These are phyloP conservation scores for Zaprionus nigranus DNA, from an alignment of 1,140 invertebrate species.

Conservation along the genomic window DNA sequence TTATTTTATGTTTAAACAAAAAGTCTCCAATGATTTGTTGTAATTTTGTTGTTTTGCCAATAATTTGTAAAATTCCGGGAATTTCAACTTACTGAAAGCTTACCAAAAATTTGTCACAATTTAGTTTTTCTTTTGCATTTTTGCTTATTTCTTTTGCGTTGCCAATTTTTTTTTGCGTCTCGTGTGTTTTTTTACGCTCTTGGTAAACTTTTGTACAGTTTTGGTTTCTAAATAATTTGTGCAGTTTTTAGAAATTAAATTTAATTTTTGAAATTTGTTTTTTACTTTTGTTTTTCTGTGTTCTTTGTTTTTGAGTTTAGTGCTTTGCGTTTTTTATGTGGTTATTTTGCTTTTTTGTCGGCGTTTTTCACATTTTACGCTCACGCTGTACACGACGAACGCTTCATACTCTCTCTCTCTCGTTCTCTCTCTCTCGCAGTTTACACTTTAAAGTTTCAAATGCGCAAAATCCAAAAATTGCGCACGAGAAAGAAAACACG, in stretches of 20 bases:
- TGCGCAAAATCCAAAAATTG: slow-evolving; percentile 74
- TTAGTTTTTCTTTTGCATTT: not conserved
- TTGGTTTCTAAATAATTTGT: slow-evolving; percentile 21
- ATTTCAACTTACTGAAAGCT: slow-evolving; percentile 24
- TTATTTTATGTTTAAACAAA: slow-evolving; percentile 10
- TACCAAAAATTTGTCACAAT: slow-evolving; percentile 27
- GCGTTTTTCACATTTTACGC: slow-evolving; percentile 63
- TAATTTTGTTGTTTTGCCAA: slow-evolving; percentile 36
- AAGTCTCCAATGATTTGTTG: not conserved
- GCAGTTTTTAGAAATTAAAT: slow-evolving; percentile 30
- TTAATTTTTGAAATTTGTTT: slow-evolving; percentile 41
- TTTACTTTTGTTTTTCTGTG: slow-evolving; percentile 7
- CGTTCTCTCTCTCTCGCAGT: slow-evolving; percentile 27
- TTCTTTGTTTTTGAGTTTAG: not conserved
- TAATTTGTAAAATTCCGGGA: slow-evolving; percentile 45
- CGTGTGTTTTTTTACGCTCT: slow-evolving; percentile 31
- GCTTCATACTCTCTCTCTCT: slow-evolving; percentile 10
- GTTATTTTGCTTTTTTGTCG: slow-evolving; percentile 69
- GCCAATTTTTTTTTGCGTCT: slow-evolving; percentile 49
- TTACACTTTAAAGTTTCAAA: slow-evolving; percentile 78
- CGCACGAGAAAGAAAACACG: slow-evolving; percentile 39
- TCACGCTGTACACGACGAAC: slow-evolving; percentile 43
- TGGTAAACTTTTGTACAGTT: slow-evolving; percentile 67
- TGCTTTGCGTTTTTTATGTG: slow-evolving; percentile 31
- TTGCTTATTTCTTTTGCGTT: slow-evolving; percentile 12